Evolutionary conservation across 2,888 invertebrate genomes (phyloP), one percentile per base, ranked within the genome.

Genomic region (Trachelus iudaicus): DNA sequence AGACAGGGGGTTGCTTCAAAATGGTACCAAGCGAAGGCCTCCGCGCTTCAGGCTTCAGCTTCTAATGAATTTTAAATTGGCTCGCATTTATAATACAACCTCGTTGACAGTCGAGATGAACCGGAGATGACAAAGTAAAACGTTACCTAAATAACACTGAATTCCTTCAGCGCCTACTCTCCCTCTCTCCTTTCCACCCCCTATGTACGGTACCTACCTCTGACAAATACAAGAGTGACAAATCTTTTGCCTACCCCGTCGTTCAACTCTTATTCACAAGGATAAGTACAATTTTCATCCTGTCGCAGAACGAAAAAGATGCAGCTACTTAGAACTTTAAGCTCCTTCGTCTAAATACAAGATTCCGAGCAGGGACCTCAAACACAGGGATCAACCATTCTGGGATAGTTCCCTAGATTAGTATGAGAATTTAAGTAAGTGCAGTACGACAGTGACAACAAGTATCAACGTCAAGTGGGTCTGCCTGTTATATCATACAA

Each of bases 31-130:
- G 87, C 81, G 81, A 80, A 78, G 77, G 79, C 81, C 77, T 33
- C n/a, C 34, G 12, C 34, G 73, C 37, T 69, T 79, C 78, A 23
- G 23, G 56, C 83, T 83, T 81, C 85, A 85, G 81, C 85, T 86
- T 85, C 87, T 91, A 90, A 91, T 91, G 90, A 91, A 91, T 91
- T 91, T 91, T 89, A 90, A 91, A 91, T 91, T 90, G 88, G 88
- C 89, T 87, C 83, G 85, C 90, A 89, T 91, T 90, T 87, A 90
- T 91, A 90, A 91, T 90, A 84, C 86, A 88, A 83, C 80, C 84
- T 81, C 87, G 90, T 87, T 88, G 89, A 88, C 88, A 88, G 87
- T 85, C 82, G 81, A 81, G 86, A 88, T 88, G 85, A 87, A 84
- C 86, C 87, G 86, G 87, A 88, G 89, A 91, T 90, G 90, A 90